A percentile compares a stretch with the other conserved stretches of the same genome.
These are phyloP conservation scores for Mnemiopsis leidyi DNA, from an alignment of 37 sponge, comb jelly and placozoan species.

Conservation along the genomic window DNA sequence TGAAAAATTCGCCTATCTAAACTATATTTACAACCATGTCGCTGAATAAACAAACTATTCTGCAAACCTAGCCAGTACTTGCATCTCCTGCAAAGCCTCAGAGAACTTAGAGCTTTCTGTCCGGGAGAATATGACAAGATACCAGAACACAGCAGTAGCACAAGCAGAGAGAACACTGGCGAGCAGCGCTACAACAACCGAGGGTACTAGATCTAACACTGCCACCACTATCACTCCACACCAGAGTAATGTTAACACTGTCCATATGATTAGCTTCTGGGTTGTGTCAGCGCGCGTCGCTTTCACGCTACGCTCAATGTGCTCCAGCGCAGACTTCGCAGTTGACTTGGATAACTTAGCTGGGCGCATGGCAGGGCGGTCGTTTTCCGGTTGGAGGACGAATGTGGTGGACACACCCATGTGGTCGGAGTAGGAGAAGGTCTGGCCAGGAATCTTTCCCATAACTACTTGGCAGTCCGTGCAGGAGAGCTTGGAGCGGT, in stretches of 20 bases:
- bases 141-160: not conserved
- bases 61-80: not conserved
- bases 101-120: not conserved
- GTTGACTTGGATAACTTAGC: not conserved
- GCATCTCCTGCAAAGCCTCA: not conserved
- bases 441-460: conserved; percentile 7
- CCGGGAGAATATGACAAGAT: not conserved
- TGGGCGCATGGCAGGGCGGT: not conserved
- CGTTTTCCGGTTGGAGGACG: not conserved
- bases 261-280: conserved; percentile 4
- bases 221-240: not conserved
- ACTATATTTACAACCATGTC: too few species aligned
- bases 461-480: not conserved
- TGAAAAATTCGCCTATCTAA: too few species aligned
- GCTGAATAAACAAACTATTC: too few species aligned
- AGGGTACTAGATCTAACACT: not conserved
- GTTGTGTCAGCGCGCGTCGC: not conserved
- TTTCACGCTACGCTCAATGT: not conserved
- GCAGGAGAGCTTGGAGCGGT: not conserved
- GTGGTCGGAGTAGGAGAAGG: conserved; percentile 29
- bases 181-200: not conserved
- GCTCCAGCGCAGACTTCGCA: not conserved
- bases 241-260: not conserved
- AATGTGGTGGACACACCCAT: not conserved
- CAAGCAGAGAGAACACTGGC: not conserved